Conservation (phyloP, 2,797 vertebrate genomes). For the Eulemur rubriventer region DNA sequence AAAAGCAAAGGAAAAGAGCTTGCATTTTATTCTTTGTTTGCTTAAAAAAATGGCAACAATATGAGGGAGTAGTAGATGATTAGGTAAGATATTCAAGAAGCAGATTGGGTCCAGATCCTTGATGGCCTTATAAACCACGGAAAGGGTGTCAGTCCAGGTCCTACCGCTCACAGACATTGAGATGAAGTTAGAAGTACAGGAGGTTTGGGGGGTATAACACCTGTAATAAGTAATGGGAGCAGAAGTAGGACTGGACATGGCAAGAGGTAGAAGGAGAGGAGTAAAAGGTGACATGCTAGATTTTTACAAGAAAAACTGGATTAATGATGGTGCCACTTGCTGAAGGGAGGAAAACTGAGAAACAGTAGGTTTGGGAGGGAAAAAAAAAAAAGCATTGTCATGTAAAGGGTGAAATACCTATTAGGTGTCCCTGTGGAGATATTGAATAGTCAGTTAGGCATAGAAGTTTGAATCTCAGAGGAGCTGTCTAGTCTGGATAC, state of each 20-base stretch:
- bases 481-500: neutral
- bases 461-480: neutral
- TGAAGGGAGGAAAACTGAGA: neutral
- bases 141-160: neutral
- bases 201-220: neutral
- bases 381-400: neutral
- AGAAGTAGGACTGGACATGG: neutral
- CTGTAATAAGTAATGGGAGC: neutral
- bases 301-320: neutral
- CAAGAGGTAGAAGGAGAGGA: neutral
- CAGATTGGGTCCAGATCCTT: neutral
- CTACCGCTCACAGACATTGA: neutral
- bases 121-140: neutral
- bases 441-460: neutral
- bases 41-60: neutral
- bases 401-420: neutral
- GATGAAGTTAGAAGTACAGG: neutral
- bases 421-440: neutral
- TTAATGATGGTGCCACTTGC: neutral
- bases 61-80: neutral
- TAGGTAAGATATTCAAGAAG: neutral
- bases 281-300: neutral
- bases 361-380: neutral
- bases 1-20: neutral
- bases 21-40: neutral